phyloP scores from a whole-genome alignment of 2,888 invertebrate genomes.

The Pseudeuparius sepicola region DNA sequence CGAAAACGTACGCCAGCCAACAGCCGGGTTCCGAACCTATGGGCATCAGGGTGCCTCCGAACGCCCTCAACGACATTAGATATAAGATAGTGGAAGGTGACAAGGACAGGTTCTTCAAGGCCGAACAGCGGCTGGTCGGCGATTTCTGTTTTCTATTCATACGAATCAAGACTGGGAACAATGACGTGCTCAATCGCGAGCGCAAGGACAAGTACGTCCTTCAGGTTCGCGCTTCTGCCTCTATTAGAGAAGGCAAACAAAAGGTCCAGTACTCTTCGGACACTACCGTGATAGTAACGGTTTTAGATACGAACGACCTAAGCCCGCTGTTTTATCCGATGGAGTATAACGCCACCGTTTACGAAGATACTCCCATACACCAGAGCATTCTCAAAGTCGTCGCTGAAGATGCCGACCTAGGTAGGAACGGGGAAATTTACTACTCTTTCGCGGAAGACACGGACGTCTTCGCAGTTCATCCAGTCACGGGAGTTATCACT shows the following conservation, averaged over 20 bases:
- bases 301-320: slow-evolving; percentile 82
- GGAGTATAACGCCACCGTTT: slow-evolving; percentile 76
- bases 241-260: slow-evolving; percentile 47
- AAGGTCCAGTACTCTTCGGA: slow-evolving; percentile 58
- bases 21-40: slow-evolving; percentile 64
- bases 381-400: slow-evolving; percentile 66
- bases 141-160: slow-evolving; percentile 91
- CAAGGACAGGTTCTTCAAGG: slow-evolving; percentile 84
- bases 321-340: slow-evolving; percentile 88
- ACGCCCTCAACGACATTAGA: slow-evolving; percentile 50
- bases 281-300: slow-evolving; percentile 59
- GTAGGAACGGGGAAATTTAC: slow-evolving; percentile 93
- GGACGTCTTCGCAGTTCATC: slow-evolving; percentile 85
- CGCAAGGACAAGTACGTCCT: slow-evolving; percentile 74
- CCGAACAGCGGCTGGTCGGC: slow-evolving; percentile 79
- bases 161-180: slow-evolving; percentile 76
- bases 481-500: slow-evolving; percentile 80
- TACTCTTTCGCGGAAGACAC: slow-evolving; percentile 80
- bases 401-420: slow-evolving; percentile 94
- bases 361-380: slow-evolving; percentile 81
- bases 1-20: slow-evolving; percentile 74
- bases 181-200: slow-evolving; percentile 88
- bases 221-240: slow-evolving; percentile 62
- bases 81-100: slow-evolving; percentile 85
- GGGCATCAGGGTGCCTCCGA: slow-evolving; percentile 55